Evolutionary conservation across 2,797 vertebrate genomes (phyloP), one percentile per base, ranked within the genome.

Genomic region (Gallinago solitaria): DNA sequence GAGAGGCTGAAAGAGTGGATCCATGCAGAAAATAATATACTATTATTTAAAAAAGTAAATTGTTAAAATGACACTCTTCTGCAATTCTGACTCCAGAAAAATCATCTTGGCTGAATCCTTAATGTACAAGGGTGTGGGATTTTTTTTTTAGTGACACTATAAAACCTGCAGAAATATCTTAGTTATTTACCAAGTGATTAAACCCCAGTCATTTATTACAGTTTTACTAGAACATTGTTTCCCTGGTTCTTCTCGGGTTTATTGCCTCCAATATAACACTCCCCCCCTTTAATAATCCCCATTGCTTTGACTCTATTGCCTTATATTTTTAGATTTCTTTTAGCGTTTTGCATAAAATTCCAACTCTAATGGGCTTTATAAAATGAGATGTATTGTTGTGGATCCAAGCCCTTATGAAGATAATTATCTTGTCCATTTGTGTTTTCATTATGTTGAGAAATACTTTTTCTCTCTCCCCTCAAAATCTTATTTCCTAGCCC

Each of bases 171-270:
- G 69, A 97, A 97, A 97, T 94, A 96, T 94, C 93, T 94, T 96
- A 79, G 93, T 97, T 97, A 98, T 98, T 98, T 98, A 97, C 97
- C 92, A 95, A 98, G 97, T 97, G 97, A 98, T 98, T 98, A 98
- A 98, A 95, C 95, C 94, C 73, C 56, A 92, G 90, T 60, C 96
- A 97, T 97, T 98, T 97, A 97, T 97, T 96, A 96, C 43, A n/a
- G 77, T 95, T 97, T 97, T 97, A 97, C 95, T 81, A 90, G 96
- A 96, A 97, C 91, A 91, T 94, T 98, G 97, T 98, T 98, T 97
- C 96, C 95, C 87, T 89, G 85, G 67, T 83, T 98, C 97, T 97
- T 95, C 57, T 89, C 95, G 93, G 89, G 88, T 97, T 98, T 98
- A 97, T 97, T 92, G 94, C 85, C 83, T 95, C 91, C 82, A 95